Percentiles rank a stretch among this genome's conserved stretches.
Conservation (phyloP, 1,140 invertebrate genomes). For the Heliconius hermathena region DNA sequence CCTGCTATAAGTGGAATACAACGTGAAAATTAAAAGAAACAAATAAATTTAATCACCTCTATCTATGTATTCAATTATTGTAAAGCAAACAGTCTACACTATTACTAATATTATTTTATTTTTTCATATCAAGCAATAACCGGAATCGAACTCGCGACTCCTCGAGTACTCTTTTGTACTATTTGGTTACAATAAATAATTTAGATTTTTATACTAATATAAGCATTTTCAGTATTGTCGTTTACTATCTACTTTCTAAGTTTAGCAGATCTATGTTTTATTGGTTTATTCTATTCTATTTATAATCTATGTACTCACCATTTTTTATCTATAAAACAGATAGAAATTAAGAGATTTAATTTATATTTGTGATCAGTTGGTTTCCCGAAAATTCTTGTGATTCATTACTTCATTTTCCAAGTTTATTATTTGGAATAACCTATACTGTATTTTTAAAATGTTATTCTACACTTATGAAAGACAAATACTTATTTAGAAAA, state of each 20-base stretch:
- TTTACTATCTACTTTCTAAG: not conserved
- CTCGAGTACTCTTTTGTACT: not conserved
- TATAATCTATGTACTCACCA: not conserved
- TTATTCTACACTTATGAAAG: no score
- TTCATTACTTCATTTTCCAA: no score
- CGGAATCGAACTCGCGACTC: not conserved
- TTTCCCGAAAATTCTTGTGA: no score
- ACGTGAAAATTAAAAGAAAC: no score
- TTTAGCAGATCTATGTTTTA: slow-evolving; percentile 3
- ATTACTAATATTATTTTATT: not conserved
- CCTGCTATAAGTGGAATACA: no score
- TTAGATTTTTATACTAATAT: not conserved
- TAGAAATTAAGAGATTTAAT: not conserved
- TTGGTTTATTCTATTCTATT: not conserved
- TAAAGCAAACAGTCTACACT: not conserved
- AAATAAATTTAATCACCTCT: no score
- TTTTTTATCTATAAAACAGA: not conserved
- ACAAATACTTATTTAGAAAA: no score
- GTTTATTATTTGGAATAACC: no score
- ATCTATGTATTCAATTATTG: no score
- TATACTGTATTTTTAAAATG: no score
- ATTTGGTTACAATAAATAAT: not conserved
- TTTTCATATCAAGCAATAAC: not conserved
- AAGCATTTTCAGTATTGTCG: not conserved
- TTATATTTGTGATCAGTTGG: no score